These are phyloP conservation scores for Rhinella marina DNA, from an alignment of 2,797 vertebrate genomes.

Conservation along the genomic window DNA sequence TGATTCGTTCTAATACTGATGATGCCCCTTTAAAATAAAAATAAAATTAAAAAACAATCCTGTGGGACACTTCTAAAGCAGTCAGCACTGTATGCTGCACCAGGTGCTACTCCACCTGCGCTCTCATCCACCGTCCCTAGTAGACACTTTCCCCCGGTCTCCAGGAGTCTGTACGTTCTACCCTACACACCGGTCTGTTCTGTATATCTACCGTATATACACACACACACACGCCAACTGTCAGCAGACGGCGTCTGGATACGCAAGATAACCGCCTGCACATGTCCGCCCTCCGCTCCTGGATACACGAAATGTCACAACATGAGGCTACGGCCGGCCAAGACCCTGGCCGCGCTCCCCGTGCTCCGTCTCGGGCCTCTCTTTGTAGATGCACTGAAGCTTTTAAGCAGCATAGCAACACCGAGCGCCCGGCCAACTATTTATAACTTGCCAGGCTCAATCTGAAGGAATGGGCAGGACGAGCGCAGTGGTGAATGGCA, in stretches of 20 bases:
- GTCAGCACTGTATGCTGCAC: neutral
- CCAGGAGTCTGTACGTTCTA: too few relatives aligned
- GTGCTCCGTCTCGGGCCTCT: neutral
- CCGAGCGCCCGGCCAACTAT: neutral
- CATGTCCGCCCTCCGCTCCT: neutral
- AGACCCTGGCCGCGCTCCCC: neutral
- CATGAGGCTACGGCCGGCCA: neutral
- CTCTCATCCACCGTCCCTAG: neutral
- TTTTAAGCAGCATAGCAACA: constrained; percentile 49
- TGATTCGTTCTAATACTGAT: neutral
- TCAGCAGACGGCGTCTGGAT: neutral
- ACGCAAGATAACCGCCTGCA: neutral
- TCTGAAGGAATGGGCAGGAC: neutral
- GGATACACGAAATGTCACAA: neutral
- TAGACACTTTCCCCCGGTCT: too few relatives aligned
- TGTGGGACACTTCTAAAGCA: neutral
- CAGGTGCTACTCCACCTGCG: neutral
- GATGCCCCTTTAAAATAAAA: neutral
- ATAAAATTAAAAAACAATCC: neutral
- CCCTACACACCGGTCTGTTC: neutral
- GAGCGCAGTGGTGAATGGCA: constrained; percentile 18
- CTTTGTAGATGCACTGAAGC: constrained; percentile 10
- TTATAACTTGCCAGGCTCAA: neutral
- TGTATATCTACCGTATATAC: neutral
- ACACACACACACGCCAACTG: neutral